Conservation (phyloP, 2,113 vertebrate species). For the Lota lota region DNA sequence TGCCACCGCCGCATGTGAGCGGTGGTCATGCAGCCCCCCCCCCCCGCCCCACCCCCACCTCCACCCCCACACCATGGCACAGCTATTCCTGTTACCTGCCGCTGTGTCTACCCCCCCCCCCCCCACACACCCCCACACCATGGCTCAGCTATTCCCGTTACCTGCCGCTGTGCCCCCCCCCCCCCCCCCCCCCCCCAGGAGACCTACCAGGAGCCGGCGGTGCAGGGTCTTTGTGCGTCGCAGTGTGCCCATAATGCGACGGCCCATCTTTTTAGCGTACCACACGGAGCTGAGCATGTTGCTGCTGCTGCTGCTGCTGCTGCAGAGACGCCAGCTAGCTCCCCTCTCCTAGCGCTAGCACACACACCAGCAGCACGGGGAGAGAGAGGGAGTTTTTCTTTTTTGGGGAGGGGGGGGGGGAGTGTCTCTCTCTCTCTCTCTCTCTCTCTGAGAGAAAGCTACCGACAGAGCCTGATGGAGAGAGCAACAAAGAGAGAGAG, state of each 20-base stretch:
- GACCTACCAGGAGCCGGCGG: constrained; percentile 80
- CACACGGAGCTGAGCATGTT: constrained; percentile 81
- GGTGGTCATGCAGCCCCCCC: background rate
- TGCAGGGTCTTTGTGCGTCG: constrained; percentile 77
- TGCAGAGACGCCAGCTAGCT: constrained; percentile 2
- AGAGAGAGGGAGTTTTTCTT: background rate
- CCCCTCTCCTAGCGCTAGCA: constrained; percentile 8
- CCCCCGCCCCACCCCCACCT: background rate
- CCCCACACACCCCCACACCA: constrained; percentile 5
- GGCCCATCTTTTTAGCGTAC: constrained; percentile 80
- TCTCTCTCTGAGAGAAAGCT: constrained; percentile 8
- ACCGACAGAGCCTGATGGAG: constrained; percentile 19
- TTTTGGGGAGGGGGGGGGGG: background rate
- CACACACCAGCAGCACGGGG: constrained; percentile 14
- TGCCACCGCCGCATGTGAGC: too few relatives aligned
- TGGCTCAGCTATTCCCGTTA: background rate
- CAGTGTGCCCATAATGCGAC: constrained; percentile 78
- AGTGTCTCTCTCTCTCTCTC: too few relatives aligned
- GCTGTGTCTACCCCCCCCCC: constrained; percentile 16
- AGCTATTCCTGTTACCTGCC: background rate
- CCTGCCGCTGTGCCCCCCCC: constrained; percentile 16
- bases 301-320: constrained; percentile 39
- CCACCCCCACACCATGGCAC: background rate
- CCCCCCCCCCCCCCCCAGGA: constrained; percentile 14
- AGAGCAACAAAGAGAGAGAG: constrained; percentile 29